A percentile compares a stretch with the other conserved stretches of the same genome.
Evolutionary conservation across 2,888 invertebrate species (phyloP).

Genomic region (Lepidochrysops patricia): DNA sequence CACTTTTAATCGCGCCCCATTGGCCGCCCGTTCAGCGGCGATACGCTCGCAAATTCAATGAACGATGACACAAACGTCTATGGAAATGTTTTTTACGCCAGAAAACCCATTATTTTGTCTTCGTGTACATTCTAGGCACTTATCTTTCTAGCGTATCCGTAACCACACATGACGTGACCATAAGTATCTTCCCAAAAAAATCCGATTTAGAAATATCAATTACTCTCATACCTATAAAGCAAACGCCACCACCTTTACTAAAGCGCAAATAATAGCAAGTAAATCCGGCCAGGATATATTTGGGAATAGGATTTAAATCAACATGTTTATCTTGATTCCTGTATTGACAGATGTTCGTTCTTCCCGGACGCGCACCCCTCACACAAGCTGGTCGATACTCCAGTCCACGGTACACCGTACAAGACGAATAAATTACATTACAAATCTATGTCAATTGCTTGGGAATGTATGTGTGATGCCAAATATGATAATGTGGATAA

Average conservation of each 20-base stretch:
- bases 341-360: conserved; percentile 10
- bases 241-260: background rate
- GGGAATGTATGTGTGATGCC: background rate
- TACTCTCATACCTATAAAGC: background rate
- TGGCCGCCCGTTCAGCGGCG: conserved; percentile 29
- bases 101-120: conserved; percentile 24
- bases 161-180: background rate
- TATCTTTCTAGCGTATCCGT: background rate
- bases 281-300: conserved; percentile 33
- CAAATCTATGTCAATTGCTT: background rate
- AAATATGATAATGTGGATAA: background rate
- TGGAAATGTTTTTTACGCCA: conserved; percentile 19
- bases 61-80: conserved; percentile 28
- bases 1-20: conserved; percentile 59
- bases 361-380: conserved; percentile 12
- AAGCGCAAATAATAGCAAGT: conserved; percentile 23
- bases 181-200: background rate
- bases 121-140: background rate
- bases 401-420: background rate
- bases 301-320: background rate
- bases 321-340: conserved; percentile 4
- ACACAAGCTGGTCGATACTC: conserved; percentile 8
- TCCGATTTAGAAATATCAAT: background rate
- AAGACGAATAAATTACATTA: background rate
- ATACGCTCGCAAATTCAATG: conserved; percentile 30